Conservation (phyloP, 2,113 vertebrate genomes). For the Aplodontia rufa region DNA sequence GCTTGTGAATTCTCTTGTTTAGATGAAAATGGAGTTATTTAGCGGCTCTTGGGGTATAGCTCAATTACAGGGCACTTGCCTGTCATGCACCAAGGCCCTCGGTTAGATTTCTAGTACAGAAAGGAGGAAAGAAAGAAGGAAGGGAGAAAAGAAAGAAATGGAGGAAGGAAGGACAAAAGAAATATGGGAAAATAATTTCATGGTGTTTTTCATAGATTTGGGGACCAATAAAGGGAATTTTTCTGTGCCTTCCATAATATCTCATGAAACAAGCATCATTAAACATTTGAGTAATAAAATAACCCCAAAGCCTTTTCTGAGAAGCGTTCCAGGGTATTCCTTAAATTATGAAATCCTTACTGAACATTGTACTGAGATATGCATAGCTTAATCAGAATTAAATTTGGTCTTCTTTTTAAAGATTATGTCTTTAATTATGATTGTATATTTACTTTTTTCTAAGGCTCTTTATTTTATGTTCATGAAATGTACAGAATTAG, state of each 20-base stretch:
- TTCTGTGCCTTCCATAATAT: neutral
- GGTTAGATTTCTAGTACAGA: rapidly evolving
- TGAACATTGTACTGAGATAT: neutral
- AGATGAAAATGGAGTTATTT: neutral
- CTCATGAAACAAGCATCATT: neutral
- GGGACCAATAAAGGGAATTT: neutral
- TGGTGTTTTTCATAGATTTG: neutral
- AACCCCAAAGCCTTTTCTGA: neutral
- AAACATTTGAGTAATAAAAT: neutral
- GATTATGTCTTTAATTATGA: neutral
- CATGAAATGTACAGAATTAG: neutral
- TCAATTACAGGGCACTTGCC: neutral
- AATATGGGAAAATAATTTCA: neutral
- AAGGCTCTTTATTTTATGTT: neutral
- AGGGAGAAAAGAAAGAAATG: no score
- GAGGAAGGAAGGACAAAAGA: neutral
- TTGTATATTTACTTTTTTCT: neutral
- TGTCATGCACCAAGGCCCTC: neutral
- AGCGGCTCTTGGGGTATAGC: neutral
- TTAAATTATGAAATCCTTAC: neutral
- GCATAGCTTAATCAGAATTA: neutral
- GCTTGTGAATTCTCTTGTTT: neutral
- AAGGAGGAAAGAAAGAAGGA: neutral
- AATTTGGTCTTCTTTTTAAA: neutral
- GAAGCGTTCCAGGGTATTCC: neutral